A percentile compares a stretch with the other conserved stretches of the same genome.
Conservation (phyloP, 2,113 vertebrate species). For the Redunca redunca region DNA sequence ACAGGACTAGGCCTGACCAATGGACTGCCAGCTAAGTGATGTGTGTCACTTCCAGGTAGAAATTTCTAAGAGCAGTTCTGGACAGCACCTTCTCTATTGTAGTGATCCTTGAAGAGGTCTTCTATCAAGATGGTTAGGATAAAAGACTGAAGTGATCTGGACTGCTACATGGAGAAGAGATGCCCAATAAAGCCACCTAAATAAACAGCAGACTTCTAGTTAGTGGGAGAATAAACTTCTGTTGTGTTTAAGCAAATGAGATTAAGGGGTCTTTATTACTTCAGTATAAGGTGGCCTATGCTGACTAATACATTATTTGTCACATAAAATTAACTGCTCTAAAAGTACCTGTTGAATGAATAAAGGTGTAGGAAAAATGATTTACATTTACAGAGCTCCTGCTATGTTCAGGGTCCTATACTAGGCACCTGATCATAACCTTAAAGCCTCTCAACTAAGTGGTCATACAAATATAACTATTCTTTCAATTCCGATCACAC, state of each 20-base stretch:
- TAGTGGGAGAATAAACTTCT: background rate
- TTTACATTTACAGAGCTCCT: background rate
- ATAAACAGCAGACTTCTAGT: background rate
- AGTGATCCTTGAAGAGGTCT: background rate
- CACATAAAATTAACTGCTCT: background rate
- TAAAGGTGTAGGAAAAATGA: background rate
- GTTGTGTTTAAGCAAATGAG: background rate
- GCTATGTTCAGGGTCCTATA: background rate
- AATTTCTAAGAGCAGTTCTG: background rate
- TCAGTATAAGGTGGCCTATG: background rate
- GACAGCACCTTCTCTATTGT: background rate
- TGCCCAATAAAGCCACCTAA: background rate
- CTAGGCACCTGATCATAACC: background rate
- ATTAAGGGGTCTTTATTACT: background rate
- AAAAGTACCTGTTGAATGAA: slow-evolving; percentile 6
- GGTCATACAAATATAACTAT: background rate
- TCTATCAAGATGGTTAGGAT: background rate
- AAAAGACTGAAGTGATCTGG: background rate
- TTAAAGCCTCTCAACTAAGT: background rate
- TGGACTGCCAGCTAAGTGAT: background rate
- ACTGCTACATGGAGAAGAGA: background rate
- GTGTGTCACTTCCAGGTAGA: background rate
- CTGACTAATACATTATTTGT: background rate
- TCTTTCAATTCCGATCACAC: background rate
- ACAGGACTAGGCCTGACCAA: background rate